These are phyloP conservation scores for Apodemia mormo DNA, from an alignment of 2,888 invertebrate species.

Conservation along the genomic window DNA sequence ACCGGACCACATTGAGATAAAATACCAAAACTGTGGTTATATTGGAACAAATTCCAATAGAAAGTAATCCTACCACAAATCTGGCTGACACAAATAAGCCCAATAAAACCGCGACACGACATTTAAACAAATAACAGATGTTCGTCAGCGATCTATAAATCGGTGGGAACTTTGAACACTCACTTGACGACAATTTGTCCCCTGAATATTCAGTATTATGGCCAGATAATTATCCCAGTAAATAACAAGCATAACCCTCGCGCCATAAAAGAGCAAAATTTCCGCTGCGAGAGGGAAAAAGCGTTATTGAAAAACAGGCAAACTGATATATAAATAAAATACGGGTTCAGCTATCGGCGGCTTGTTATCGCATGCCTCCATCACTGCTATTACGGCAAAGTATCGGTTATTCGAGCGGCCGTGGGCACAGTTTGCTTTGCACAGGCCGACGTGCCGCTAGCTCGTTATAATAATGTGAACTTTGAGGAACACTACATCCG, in stretches of 20 bases:
- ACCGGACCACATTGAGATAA: too few species aligned
- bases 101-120: not conserved
- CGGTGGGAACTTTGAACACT: constrained; percentile 44
- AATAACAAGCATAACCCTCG: constrained; percentile 72
- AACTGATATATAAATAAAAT: constrained; percentile 81
- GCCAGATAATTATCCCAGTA: constrained; percentile 71
- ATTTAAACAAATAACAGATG: constrained; percentile 13
- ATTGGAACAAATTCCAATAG: too few species aligned
- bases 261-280: constrained; percentile 77
- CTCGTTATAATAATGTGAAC: constrained; percentile 82
- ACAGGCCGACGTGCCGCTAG: constrained; percentile 63
- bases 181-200: constrained; percentile 65
- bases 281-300: constrained; percentile 72
- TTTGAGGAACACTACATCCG: constrained; percentile 74
- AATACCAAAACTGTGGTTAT: too few species aligned
- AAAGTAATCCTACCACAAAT: not conserved
- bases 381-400: constrained; percentile 75
- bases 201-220: constrained; percentile 67
- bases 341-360: constrained; percentile 81
- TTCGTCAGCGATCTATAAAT: not conserved
- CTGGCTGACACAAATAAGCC: not conserved
- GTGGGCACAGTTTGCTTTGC: constrained; percentile 78
- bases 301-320: constrained; percentile 80
- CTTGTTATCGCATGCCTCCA: constrained; percentile 81
- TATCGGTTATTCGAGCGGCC: constrained; percentile 72